These are phyloP conservation scores for Rhinophrynus dorsalis DNA, from an alignment of 2,797 vertebrate species.

Conservation along the genomic window DNA sequence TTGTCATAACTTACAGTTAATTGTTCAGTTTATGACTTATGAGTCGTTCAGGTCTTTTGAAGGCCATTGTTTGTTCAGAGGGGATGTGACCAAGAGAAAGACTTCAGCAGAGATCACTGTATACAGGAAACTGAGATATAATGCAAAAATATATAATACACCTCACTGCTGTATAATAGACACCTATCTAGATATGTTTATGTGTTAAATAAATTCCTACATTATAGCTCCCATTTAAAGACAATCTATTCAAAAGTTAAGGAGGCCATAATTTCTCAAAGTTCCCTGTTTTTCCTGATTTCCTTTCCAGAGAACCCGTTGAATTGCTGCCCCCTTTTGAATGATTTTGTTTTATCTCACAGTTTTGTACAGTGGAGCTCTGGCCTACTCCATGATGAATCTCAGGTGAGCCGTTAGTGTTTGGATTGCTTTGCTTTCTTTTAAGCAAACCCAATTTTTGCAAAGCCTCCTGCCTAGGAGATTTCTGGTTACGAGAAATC, in stretches of 20 bases:
- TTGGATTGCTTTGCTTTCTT: constrained; percentile 5
- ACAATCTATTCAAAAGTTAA: background rate
- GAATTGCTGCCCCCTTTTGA: background rate
- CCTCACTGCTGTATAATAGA: too few species aligned
- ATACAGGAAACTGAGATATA: too few species aligned
- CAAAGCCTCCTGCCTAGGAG: constrained; percentile 44
- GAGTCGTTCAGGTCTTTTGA: too few species aligned
- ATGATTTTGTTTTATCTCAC: constrained; percentile 21
- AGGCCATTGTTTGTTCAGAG: too few species aligned
- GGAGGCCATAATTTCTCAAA: constrained; percentile 30
- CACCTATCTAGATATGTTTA: too few species aligned
- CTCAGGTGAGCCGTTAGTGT: background rate
- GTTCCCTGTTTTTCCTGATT: constrained; percentile 5
- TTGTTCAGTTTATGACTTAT: too few species aligned
- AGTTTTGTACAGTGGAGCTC: background rate
- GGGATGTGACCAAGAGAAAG: too few species aligned
- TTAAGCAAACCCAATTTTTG: constrained; percentile 51
- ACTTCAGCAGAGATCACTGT: too few species aligned
- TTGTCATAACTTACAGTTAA: too few species aligned
- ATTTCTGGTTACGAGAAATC: constrained; percentile 8
- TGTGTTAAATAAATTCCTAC: too few species aligned
- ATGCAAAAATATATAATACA: too few species aligned
- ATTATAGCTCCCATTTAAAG: too few species aligned
- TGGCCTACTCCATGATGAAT: background rate
- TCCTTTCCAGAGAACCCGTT: constrained; percentile 1